Conservation (phyloP, 2,113 vertebrate genomes). For the Limnothrissa miodon region DNA sequence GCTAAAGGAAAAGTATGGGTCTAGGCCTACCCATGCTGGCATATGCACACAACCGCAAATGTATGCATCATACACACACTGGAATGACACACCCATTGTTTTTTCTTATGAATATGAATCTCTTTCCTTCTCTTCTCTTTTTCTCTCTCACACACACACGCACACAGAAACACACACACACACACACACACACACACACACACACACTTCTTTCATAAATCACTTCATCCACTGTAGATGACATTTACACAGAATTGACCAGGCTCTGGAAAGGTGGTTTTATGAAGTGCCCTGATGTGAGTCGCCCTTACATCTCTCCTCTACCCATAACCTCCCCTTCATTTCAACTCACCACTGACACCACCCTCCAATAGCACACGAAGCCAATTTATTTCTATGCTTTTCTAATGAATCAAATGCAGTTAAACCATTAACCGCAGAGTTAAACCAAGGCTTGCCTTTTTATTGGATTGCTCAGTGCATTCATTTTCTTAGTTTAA, state of each 20-base stretch:
- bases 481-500: too few relatives aligned
- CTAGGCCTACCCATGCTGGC: not conserved
- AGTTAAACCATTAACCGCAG: too few relatives aligned
- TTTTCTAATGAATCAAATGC: too few relatives aligned
- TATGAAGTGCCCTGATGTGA: conserved; percentile 44
- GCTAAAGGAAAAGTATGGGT: not conserved
- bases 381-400: too few relatives aligned
- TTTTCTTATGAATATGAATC: not conserved
- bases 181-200: not conserved
- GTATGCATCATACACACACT: not conserved
- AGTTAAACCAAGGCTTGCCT: too few relatives aligned
- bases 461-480: too few relatives aligned
- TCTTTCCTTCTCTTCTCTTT: not conserved
- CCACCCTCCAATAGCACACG: too few relatives aligned
- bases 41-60: not conserved
- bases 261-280: conserved; percentile 39
- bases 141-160: not conserved
- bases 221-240: conserved; percentile 47
- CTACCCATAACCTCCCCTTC: not conserved
- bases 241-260: conserved; percentile 54
- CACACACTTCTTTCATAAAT: conserved; percentile 41
- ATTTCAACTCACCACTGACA: too few relatives aligned
- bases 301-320: conserved; percentile 21
- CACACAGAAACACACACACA: too few relatives aligned
- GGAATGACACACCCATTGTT: not conserved